Evolutionary conservation across 2,888 invertebrate species (phyloP), one percentile per base, ranked within the genome.

Genomic region (Acheta domesticus): DNA sequence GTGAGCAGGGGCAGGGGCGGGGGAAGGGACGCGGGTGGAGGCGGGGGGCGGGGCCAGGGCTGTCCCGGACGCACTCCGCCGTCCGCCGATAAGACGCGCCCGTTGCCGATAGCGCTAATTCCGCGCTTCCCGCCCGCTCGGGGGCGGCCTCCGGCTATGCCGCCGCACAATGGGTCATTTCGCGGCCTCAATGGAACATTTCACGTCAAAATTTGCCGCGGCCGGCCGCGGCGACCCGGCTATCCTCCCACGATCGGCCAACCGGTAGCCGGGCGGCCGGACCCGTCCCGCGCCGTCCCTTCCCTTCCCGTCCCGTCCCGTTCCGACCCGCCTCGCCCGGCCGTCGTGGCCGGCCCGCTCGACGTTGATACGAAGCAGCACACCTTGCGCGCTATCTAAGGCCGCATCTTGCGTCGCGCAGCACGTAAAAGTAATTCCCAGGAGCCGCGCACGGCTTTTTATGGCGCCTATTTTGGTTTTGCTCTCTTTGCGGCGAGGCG

Each of bases 111-210:
- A 36, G 36, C 36, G 36, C 36, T 36, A 36, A 36, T 36, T 36
- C 36, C 36, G 36, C 36, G 5, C 8, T 36, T 36, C 36, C 36
- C 36, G 36, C 36, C 36, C 36, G 36, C 36, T 36, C 36, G 36
- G 36, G 16, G 62, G 16, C 14, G n/a, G 62, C 62, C 62, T 62
- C 62, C 16, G 62, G 62, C 62, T 14, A 62, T n/a, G n/a, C n/a
- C 3, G 62, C 14, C 62, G 62, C 62, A 62, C 62, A 62, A 62
- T 62, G 62, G 62, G n/a, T 62, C 62, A 62, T 62, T 62, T 62
- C 62, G 62, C 62, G 62, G 62, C 16, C n/a, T 62, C 62, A 62
- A 62, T 62, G 62, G 62, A 62, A 62, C 62, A 62, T 62, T 62
- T 62, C 62, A 19, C 62, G n/a, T 62, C 16, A 62, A 62, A n/a